phyloP scores from a whole-genome alignment of 2,888 invertebrate genomes.

The Hypomecis atomaria region DNA sequence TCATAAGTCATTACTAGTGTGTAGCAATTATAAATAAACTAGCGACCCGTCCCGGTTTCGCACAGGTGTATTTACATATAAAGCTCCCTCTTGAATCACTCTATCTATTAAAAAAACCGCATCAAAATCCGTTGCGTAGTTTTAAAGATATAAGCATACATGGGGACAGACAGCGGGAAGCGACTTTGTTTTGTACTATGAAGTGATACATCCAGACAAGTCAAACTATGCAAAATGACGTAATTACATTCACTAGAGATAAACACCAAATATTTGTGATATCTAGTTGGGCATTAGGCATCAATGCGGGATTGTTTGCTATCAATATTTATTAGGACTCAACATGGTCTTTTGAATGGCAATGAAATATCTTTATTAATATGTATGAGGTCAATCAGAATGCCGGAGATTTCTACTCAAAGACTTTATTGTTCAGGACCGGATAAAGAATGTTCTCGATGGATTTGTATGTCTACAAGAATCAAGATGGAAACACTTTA shows the following conservation, averaged over 20 bases:
- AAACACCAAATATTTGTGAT: not conserved
- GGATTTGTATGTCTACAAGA: not conserved
- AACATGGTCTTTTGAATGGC: conserved; percentile 23
- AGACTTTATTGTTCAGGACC: conserved; percentile 4
- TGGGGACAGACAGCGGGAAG: no score
- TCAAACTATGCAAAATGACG: not conserved
- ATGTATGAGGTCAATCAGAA: conserved; percentile 31
- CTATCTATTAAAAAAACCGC: no score
- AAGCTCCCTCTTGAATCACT: no score
- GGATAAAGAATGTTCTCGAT: not conserved
- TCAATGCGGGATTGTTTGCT: conserved; percentile 22
- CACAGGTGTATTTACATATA: no score
- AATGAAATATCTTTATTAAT: conserved; percentile 28
- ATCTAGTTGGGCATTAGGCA: not conserved
- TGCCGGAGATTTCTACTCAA: conserved; percentile 4
- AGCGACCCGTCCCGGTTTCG: no score
- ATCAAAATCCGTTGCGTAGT: no score
- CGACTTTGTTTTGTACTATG: no score
- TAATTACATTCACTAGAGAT: not conserved
- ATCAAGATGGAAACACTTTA: no score
- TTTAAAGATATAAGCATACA: no score
- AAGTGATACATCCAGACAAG: not conserved
- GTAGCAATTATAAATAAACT: no score
- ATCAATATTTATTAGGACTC: conserved; percentile 28
- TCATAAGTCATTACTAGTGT: no score